Base-by-base conservation (phyloP, 2,113 vertebrate genomes). In the Nycticebus coucang region DNA sequence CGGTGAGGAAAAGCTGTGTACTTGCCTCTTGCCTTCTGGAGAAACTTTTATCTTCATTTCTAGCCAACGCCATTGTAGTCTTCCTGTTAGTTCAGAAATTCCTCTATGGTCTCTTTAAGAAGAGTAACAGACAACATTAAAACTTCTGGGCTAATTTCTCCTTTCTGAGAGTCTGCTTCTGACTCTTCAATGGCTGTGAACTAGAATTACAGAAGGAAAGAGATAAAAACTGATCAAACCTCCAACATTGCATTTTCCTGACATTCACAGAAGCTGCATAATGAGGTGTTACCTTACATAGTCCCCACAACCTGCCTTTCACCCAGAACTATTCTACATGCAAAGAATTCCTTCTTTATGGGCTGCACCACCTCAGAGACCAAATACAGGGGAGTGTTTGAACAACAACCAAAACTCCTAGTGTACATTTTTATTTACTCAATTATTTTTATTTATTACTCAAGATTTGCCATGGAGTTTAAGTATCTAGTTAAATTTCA, bases 121-220 rank as follows among this genome's bases (percentile, higher is more conserved):
- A 82, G 72, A 81, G 19, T 60, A 79, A 57, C 72, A 45, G 59
- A 50, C 28, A 87, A 26, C 69, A 57, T 53, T 69, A 95, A 94
- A 88, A 75, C 50, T 96, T 83, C 75, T 84, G 77, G 41, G 35
- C 60, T 88, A 33, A 15, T 66, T 85, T 87, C 6, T 33, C 30
- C 66, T 71, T 50, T 66, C 71, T 62, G 45, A 90, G 79, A 45
- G 30, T 28, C 41, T 78, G 81, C 87, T 90, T 94, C 68, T 96
- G 94, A 95, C 92, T 95, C 94, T 95, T 91, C 82, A 50, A 45
- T 80, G 89, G 60, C 64, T 96, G 66, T 94, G 86, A 96, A 92
- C 45, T 11, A 37, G 81, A 95, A 59, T 71, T 68, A 62, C 72
- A 77, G 59, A 77, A 37, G 50, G 81, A 91, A 94, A 79, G n/a